These are phyloP conservation scores for Pangasius djambal DNA, from an alignment of 2,797 vertebrate genomes.

Conservation along the genomic window DNA sequence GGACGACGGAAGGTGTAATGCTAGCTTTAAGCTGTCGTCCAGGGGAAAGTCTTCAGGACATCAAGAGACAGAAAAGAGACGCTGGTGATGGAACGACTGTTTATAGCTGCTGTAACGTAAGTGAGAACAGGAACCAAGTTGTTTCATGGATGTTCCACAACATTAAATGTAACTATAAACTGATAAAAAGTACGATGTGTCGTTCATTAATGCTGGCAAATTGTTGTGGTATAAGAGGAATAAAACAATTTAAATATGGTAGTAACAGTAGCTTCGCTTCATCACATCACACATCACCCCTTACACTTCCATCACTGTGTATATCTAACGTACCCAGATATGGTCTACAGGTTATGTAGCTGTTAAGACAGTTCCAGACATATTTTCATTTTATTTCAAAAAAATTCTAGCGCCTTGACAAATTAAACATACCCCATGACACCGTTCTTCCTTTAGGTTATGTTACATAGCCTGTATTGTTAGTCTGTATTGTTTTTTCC, in stretches of 20 bases:
- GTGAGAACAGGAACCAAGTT: neutral
- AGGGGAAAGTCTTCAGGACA: neutral
- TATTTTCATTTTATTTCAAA: no score
- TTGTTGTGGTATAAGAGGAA: neutral
- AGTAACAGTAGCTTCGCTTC: neutral
- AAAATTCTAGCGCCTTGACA: no score
- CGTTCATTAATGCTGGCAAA: neutral
- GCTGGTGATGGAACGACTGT: neutral
- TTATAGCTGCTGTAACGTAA: neutral
- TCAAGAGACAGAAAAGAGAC: neutral
- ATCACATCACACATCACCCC: neutral
- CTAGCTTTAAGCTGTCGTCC: neutral
- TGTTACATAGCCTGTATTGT: neutral
- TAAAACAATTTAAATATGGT: neutral
- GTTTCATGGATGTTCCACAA: no score
- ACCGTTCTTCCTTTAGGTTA: neutral
- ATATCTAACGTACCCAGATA: neutral
- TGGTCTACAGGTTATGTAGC: neutral
- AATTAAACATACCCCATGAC: neutral
- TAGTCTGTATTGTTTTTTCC: neutral
- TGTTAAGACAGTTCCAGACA: neutral
- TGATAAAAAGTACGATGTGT: no score
- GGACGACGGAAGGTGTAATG: neutral
- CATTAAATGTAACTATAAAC: no score
- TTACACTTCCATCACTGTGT: neutral